Conservation (phyloP, 2,888 invertebrate genomes). For the Emmelina monodactyla region DNA sequence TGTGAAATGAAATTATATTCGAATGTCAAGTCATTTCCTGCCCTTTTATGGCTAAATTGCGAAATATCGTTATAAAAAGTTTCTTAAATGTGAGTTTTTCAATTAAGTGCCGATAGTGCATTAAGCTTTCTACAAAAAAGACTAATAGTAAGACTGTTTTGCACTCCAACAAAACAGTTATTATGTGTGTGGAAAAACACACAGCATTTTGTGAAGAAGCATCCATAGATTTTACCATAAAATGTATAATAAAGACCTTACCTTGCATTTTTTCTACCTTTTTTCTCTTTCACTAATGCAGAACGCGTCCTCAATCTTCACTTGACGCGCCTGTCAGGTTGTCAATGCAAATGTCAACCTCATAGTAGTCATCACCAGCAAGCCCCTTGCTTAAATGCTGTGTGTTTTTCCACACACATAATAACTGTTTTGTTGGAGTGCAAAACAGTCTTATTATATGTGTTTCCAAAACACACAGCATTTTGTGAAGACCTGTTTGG, state of each 20-base stretch:
- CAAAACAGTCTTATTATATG: background rate
- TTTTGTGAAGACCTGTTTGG: background rate
- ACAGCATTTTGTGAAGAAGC: background rate
- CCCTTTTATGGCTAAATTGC: background rate
- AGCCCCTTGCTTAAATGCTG: background rate
- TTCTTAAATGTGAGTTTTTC: no score
- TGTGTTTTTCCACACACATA: background rate
- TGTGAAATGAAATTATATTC: conserved; percentile 45
- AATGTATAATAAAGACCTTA: no score
- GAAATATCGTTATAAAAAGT: no score
- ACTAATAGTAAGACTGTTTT: background rate
- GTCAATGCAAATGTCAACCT: background rate
- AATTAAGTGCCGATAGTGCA: no score
- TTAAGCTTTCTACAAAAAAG: background rate
- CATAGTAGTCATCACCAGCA: background rate
- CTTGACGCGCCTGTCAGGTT: no score
- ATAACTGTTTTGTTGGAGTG: background rate
- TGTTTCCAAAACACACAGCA: background rate
- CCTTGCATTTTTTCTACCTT: no score
- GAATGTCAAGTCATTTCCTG: conserved; percentile 28
- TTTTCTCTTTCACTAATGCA: no score
- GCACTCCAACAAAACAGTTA: background rate
- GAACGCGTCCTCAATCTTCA: no score
- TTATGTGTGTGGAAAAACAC: background rate
- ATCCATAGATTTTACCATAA: background rate